Percentiles rank a stretch among this genome's conserved stretches.
phyloP scores from a whole-genome alignment of 2,888 invertebrate genomes.

The Thymelicus lineola region DNA sequence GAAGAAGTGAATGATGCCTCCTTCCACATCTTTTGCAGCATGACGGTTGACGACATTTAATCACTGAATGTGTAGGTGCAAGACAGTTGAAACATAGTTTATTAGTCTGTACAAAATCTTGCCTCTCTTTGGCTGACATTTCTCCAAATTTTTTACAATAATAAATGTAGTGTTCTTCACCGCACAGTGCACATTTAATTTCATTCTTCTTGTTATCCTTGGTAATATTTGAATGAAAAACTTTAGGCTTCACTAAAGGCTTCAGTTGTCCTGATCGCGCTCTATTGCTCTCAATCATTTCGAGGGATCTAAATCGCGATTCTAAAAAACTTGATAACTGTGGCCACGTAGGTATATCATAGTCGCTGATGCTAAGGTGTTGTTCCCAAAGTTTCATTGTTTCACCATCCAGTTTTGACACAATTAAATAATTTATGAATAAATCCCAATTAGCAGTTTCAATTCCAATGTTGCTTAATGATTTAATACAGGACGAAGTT shows the following conservation, averaged over 20 bases:
- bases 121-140: background rate
- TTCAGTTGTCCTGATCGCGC: background rate
- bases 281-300: constrained; percentile 10
- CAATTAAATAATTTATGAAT: constrained; percentile 34
- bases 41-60: background rate
- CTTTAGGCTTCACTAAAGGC: background rate
- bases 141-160: background rate
- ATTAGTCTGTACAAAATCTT: background rate
- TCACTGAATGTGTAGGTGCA: too few species aligned
- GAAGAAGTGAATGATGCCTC: constrained; percentile 1
- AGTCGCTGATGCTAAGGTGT: background rate
- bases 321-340: constrained; percentile 37
- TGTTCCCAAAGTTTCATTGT: constrained; percentile 18
- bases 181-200: too few species aligned
- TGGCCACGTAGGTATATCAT: constrained; percentile 28
- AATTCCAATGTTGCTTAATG: constrained; percentile 3
- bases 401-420: constrained; percentile 37
- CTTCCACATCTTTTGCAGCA: background rate
- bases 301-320: constrained; percentile 39
- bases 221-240: too few species aligned
- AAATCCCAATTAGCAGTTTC: constrained; percentile 33
- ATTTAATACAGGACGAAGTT: too few species aligned
- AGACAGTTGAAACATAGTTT: too few species aligned
- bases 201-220: too few species aligned
- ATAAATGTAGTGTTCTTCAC: too few species aligned